Evolutionary conservation across 2,888 invertebrate genomes (phyloP).

Genomic region (Oligia latruncula): DNA sequence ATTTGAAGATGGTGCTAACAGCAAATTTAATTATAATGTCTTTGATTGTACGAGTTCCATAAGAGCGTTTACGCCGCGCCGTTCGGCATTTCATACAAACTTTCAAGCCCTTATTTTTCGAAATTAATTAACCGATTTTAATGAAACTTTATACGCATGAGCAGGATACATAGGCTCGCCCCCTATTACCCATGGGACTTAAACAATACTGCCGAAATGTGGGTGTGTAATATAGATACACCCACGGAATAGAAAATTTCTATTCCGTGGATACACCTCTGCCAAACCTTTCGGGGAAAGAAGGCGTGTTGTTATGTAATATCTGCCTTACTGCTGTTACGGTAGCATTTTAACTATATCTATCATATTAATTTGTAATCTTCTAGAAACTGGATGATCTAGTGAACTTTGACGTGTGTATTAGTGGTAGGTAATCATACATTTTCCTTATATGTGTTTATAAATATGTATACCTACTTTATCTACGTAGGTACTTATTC

Average conservation of each 20-base stretch:
- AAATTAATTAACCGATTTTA: no score
- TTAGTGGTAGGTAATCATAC: background rate
- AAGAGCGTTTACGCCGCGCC: no score
- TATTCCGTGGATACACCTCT: background rate
- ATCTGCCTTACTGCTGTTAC: background rate
- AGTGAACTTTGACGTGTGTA: constrained; percentile 26
- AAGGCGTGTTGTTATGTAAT: background rate
- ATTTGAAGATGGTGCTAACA: constrained; percentile 8
- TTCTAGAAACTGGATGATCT: background rate
- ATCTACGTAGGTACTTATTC: background rate
- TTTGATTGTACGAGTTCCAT: background rate
- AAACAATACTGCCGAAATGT: background rate
- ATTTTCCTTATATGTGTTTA: constrained; percentile 32
- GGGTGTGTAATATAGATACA: background rate
- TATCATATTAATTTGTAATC: constrained; percentile 23
- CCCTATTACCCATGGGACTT: background rate
- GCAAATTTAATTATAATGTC: background rate
- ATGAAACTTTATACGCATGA: no score
- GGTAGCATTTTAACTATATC: constrained; percentile 1
- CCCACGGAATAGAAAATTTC: no score
- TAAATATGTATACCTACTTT: background rate
- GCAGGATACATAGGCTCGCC: no score
- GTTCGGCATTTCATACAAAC: no score
- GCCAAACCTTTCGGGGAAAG: background rate
- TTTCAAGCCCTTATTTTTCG: no score